A percentile compares a stretch with the other conserved stretches of the same genome.
Evolutionary conservation across 2,113 vertebrate species (phyloP).

Genomic region (Mixornis gularis): DNA sequence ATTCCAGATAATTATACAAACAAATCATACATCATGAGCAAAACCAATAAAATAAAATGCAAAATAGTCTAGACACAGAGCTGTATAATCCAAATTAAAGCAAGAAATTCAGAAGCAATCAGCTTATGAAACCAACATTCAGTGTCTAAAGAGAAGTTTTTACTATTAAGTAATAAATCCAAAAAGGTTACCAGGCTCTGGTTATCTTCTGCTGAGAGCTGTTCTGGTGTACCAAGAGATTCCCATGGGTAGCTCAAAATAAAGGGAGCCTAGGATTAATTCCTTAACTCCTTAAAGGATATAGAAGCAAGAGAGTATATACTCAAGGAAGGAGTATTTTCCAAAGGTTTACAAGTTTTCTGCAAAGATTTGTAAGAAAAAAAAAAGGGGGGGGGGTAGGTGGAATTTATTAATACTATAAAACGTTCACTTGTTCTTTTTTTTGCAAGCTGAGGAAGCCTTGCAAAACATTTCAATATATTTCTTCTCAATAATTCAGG

Average conservation of each 20-base stretch:
- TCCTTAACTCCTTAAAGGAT: not conserved
- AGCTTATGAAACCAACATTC: not conserved
- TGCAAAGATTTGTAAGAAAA: not conserved
- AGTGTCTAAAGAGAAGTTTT: not conserved
- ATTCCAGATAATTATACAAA: slow-evolving; percentile 10
- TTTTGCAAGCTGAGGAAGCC: not conserved
- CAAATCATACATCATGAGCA: not conserved
- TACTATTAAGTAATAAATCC: not conserved
- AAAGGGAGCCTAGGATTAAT: not conserved
- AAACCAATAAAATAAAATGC: not conserved
- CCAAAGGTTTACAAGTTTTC: not conserved
- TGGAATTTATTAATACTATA: not conserved
- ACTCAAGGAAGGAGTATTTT: not conserved
- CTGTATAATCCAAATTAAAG: not conserved
- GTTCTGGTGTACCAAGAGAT: not conserved
- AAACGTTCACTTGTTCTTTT: not conserved
- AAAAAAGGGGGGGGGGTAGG: rapidly evolving
- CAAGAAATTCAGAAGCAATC: not conserved
- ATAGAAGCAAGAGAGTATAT: not conserved
- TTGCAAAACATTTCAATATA: not conserved
- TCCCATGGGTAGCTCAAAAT: not conserved
- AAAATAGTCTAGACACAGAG: not conserved
- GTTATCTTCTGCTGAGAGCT: not conserved
- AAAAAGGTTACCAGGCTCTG: not conserved
- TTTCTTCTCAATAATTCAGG: not conserved